Percentiles rank a stretch among this genome's conserved stretches.
Evolutionary conservation across 2,797 vertebrate genomes (phyloP).

Genomic region (Pseudochirops corinnae): DNA sequence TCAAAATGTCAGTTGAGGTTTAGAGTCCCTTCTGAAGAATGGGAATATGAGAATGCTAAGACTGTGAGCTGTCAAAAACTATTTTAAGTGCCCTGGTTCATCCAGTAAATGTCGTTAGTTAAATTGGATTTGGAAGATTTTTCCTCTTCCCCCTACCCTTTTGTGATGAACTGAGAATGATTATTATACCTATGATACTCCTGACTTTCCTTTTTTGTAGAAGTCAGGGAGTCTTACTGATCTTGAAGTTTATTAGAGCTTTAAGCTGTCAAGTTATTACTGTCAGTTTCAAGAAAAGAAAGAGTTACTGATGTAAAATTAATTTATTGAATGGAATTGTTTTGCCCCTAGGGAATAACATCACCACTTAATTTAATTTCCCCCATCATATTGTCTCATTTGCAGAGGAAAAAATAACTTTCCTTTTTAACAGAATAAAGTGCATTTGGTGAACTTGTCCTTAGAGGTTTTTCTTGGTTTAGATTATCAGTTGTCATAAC

Average conservation of each 20-base stretch:
- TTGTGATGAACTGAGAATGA: slow-evolving; percentile 79
- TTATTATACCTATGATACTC: slow-evolving; percentile 78
- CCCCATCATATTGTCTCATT: slow-evolving; percentile 89
- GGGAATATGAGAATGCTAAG: slow-evolving; percentile 80
- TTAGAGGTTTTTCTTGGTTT: slow-evolving; percentile 79
- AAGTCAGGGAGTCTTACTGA: slow-evolving; percentile 77
- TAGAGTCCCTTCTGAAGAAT: slow-evolving; percentile 82
- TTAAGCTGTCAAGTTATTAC: slow-evolving; percentile 89
- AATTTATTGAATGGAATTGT: slow-evolving; percentile 90
- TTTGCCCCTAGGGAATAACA: slow-evolving; percentile 88
- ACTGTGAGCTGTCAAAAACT: slow-evolving; percentile 83
- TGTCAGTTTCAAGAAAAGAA: slow-evolving; percentile 87
- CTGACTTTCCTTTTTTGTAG: slow-evolving; percentile 65
- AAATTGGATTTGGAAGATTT: slow-evolving; percentile 83
- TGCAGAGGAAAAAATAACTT: slow-evolving; percentile 84
- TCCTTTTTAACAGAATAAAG: slow-evolving; percentile 83
- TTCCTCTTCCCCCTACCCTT: slow-evolving; percentile 55
- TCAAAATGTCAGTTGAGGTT: slow-evolving; percentile 82
- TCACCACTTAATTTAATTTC: slow-evolving; percentile 90
- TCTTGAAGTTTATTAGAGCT: slow-evolving; percentile 89
- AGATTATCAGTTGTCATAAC: slow-evolving; percentile 81
- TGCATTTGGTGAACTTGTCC: slow-evolving; percentile 79
- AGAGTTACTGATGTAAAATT: slow-evolving; percentile 89
- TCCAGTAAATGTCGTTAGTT: slow-evolving; percentile 82
- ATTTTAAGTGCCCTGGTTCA: slow-evolving; percentile 82